Evolutionary conservation across 2,797 vertebrate species (phyloP).

Genomic region (Aulostomus chinensis): DNA sequence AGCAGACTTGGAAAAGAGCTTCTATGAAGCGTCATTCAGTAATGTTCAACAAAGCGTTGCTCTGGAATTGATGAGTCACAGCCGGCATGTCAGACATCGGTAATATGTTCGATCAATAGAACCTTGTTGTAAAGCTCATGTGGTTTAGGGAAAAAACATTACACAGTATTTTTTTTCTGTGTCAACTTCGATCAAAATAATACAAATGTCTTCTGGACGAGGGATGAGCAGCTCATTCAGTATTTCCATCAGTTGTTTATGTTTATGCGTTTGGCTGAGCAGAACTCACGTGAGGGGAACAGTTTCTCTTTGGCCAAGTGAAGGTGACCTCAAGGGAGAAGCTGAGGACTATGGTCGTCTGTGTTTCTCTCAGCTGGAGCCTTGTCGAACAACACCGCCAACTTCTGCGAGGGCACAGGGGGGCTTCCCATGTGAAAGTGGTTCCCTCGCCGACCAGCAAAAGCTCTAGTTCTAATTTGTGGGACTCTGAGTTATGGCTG

Average conservation of each 20-base stretch:
- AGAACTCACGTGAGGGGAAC: slow-evolving; percentile 44
- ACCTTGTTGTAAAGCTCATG: slow-evolving; percentile 38
- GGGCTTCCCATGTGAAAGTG: slow-evolving; percentile 67
- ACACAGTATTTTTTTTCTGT: slow-evolving; percentile 18
- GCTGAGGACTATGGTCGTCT: slow-evolving; percentile 24
- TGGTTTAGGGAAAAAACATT: slow-evolving; percentile 30
- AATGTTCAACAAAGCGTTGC: background rate
- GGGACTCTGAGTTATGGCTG: slow-evolving; percentile 52
- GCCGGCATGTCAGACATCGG: slow-evolving; percentile 17
- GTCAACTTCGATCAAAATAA: slow-evolving; percentile 37
- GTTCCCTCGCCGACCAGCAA: slow-evolving; percentile 42
- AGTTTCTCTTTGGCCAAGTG: slow-evolving; percentile 17
- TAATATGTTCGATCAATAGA: slow-evolving; percentile 37
- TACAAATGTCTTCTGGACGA: slow-evolving; percentile 28
- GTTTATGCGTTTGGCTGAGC: slow-evolving; percentile 42
- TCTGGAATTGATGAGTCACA: slow-evolving; percentile 41
- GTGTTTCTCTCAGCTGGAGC: slow-evolving; percentile 23
- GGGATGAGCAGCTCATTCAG: slow-evolving; percentile 38
- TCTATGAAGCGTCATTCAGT: background rate
- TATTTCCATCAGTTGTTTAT: slow-evolving; percentile 57
- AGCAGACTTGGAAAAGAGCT: background rate
- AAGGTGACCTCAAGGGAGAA: slow-evolving; percentile 47
- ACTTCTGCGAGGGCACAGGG: slow-evolving; percentile 24
- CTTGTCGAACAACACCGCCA: slow-evolving; percentile 22
- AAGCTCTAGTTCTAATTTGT: slow-evolving; percentile 56